Percentiles rank a stretch among this genome's conserved stretches.
These are phyloP conservation scores for Suillia variegata DNA, from an alignment of 2,888 invertebrate species.

Conservation along the genomic window DNA sequence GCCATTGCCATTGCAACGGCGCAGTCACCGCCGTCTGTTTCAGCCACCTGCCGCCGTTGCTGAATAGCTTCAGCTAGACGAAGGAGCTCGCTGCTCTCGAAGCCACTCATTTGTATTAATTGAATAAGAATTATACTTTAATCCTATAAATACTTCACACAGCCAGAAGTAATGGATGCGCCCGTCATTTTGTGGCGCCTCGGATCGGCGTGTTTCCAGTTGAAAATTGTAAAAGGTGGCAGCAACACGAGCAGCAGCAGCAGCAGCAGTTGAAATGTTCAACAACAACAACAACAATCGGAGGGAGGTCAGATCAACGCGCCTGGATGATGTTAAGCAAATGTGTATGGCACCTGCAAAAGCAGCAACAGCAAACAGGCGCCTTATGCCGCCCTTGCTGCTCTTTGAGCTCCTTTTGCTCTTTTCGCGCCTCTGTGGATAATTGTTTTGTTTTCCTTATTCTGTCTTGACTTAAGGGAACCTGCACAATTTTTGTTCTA, in stretches of 20 bases:
- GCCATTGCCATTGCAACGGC: no score
- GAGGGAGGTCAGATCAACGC: no score
- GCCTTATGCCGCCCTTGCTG: background rate
- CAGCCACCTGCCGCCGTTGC: background rate
- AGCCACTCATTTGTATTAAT: constrained; percentile 44
- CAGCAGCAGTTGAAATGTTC: background rate
- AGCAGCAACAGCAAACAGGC: no score
- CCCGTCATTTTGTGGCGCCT: background rate
- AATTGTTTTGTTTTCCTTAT: background rate
- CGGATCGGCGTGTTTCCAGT: background rate
- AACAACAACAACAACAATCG: no score
- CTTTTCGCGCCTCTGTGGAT: no score
- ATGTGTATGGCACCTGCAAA: no score
- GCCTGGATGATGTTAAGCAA: background rate
- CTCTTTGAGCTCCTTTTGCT: background rate
- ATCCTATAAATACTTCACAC: constrained; percentile 31
- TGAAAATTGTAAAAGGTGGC: background rate
- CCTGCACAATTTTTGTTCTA: no score
- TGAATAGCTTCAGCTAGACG: no score
- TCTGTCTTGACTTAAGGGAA: background rate
- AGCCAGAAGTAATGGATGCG: background rate
- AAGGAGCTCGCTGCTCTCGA: constrained; percentile 8
- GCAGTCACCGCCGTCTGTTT: no score
- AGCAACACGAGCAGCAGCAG: background rate
- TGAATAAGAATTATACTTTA: constrained; percentile 40